Evolutionary conservation across 2,797 vertebrate genomes (phyloP), one percentile per base, ranked within the genome.

Genomic region (Mormyrus proboscirostris): DNA sequence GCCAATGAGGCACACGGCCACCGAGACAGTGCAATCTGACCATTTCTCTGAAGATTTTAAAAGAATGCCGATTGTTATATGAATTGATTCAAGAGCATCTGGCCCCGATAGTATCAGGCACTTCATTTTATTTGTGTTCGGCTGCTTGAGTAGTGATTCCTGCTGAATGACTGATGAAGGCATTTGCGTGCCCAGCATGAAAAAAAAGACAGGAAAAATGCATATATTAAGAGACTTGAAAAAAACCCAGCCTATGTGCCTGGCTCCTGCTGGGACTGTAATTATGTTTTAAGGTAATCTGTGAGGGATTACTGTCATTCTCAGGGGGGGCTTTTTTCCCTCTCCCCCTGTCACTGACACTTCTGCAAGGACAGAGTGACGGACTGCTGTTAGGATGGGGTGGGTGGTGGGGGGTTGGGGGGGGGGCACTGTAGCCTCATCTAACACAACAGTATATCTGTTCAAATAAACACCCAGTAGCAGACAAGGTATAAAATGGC

Each of bases 241-340:
- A 53, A 57, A 83, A 47, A 7, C 22, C 33, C 10, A 16, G 19
- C 22, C 7, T 47, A 10, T 89, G 88, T 29, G 6, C 25, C 10
- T 38, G 69, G 69, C 6, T 85, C 76, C 88, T 44, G 22, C 79
- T 62, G 88, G 57, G 53, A 41, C 82, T 14, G 55, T 89, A 89
- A 89, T 89, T 89, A 84, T 65, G 53, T 85, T 89, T 89, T 65
- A 65, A 55, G 55, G 55, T 83, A 89, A 84, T 84, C 53, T 84
- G 55, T 57, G 16, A 57, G 69, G 76, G 29, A 22, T 55, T 88
- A 29, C 51, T 55, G n/a, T 41, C 73, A 57, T 16, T 76, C 69
- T 57, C 69, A 7, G 33, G 76, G 53, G 44, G 50, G 51, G 41
- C 25, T 29, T 6, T 12, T 38, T 25, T 82, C 16, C 19, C 19